Base-by-base conservation (phyloP, 2,797 vertebrate genomes). In the Perdix hodgsoniae region DNA sequence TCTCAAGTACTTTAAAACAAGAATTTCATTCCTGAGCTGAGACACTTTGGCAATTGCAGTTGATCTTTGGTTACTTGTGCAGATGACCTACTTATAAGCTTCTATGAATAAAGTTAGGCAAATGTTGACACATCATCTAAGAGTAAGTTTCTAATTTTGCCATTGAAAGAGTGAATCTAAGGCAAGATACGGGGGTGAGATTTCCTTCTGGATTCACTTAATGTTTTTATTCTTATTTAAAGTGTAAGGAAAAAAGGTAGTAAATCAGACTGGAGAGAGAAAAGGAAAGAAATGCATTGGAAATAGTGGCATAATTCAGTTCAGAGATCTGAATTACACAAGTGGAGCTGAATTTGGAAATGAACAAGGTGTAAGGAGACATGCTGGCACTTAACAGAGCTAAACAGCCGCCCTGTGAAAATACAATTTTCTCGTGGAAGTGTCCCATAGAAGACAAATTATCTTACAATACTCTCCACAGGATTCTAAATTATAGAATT, bases 71-170 rank as follows among this genome's bases (percentile, higher is more conserved):
- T 96, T 84, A 84, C 57, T 79, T 92, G 65, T 92, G 59, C 80
- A 91, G 87, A 88, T 93, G 96, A 94, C 96, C 95, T 94, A 96
- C 85, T 96, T 96, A 74, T 15, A 61, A 65, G 83, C 29, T 47
- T 80, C 78, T 94, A 71, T 60, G 96, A 93, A 92, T 86, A 67
- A 96, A 94, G 79, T 65, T 63, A 90, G 71, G 39, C 72, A 77
- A 95, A 93, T 64, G 76, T 87, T 86, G 91, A 95, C 81, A 93
- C 54, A 79, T 77, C 70, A 31, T 86, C 65, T 95, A 85, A 49
- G 37, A 90, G 33, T 70, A 70, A 83, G 86, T 85, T 91, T 93
- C 91, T 96, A 96, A 95, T 78, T 86, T 90, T 93, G 40, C 54
- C 86, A 89, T 11, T 47, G 31, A 70, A 92, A 91, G 71, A n/a